A percentile compares a stretch with the other conserved stretches of the same genome.
These are phyloP conservation scores for Drosophila aff. DNA, from an alignment of 1,140 invertebrate species.

Conservation along the genomic window DNA sequence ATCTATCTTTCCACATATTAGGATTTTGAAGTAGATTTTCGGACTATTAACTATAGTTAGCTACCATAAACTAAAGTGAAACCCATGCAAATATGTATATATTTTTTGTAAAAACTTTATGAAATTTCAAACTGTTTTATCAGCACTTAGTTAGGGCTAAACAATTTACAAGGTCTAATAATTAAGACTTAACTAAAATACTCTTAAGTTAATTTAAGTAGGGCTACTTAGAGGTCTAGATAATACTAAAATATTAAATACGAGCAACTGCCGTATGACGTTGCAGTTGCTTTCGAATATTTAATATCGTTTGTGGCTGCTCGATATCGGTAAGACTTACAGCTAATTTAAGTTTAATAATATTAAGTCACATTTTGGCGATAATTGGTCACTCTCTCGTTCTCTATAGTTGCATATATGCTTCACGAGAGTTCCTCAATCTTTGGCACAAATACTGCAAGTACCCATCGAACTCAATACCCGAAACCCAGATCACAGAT, in stretches of 20 bases:
- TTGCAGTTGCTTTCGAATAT: constrained; percentile 29
- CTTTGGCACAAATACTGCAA: constrained; percentile 81
- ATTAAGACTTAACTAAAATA: constrained; percentile 53
- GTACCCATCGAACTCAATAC: constrained; percentile 15
- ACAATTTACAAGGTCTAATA: constrained; percentile 68
- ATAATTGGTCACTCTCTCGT: constrained; percentile 36
- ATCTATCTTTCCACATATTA: not conserved
- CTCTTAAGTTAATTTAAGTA: constrained; percentile 44
- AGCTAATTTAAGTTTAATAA: constrained; percentile 63
- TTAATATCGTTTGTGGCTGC: constrained; percentile 37
- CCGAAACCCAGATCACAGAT: constrained; percentile 5
- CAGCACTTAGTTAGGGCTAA: constrained; percentile 38
- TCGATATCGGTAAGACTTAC: constrained; percentile 32
- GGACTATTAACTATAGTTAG: too few relatives aligned
- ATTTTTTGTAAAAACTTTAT: constrained; percentile 34
- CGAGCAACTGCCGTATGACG: constrained; percentile 24
- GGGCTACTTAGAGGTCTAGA: constrained; percentile 38
- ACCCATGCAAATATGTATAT: constrained; percentile 10
- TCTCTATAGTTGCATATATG: constrained; percentile 12
- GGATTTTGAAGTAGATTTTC: not conserved
- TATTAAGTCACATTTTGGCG: constrained; percentile 72
- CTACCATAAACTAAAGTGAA: constrained; percentile 11
- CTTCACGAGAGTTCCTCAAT: constrained; percentile 45
- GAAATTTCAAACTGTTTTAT: constrained; percentile 13
- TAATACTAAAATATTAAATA: constrained; percentile 55